phyloP scores from a whole-genome alignment of 2,888 invertebrate species.

The Nephrotoma appendiculata region DNA sequence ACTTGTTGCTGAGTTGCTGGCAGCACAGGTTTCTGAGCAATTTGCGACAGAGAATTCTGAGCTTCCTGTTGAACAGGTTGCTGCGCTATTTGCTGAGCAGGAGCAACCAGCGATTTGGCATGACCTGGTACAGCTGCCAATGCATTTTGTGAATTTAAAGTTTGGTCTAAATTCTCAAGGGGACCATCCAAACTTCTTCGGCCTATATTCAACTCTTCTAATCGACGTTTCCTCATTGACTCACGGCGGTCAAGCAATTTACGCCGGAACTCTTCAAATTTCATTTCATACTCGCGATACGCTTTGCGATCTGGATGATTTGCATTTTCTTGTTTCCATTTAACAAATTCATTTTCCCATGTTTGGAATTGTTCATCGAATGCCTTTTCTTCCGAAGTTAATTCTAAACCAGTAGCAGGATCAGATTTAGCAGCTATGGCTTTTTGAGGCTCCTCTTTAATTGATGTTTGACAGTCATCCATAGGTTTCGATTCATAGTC shows the following conservation, averaged over 20 bases:
- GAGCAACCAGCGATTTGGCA: neutral
- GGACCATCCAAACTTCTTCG: neutral
- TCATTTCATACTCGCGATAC: conserved; percentile 71
- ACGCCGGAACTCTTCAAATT: conserved; percentile 72
- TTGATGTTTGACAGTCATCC: neutral
- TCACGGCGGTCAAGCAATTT: conserved; percentile 66
- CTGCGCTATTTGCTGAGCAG: neutral
- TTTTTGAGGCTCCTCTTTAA: neutral
- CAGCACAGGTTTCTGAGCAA: too few relatives aligned
- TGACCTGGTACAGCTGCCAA: neutral
- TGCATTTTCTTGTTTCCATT: conserved; percentile 82
- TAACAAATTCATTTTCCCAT: conserved; percentile 85
- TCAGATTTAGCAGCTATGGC: conserved; percentile 8
- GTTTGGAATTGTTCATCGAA: conserved; percentile 81
- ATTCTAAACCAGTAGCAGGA: neutral
- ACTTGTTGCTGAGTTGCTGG: too few relatives aligned
- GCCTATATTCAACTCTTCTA: conserved; percentile 12
- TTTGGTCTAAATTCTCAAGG: neutral
- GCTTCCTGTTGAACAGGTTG: too few relatives aligned
- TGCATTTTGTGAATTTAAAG: neutral
- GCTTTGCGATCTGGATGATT: conserved; percentile 84
- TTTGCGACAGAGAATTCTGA: too few relatives aligned
- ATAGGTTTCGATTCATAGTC: neutral
- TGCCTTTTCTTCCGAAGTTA: conserved; percentile 50
- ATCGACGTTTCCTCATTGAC: conserved; percentile 52